Evolutionary conservation across 1,140 invertebrate genomes (phyloP), one percentile per base, ranked within the genome.

Genomic region (Lepidurus couesii): DNA sequence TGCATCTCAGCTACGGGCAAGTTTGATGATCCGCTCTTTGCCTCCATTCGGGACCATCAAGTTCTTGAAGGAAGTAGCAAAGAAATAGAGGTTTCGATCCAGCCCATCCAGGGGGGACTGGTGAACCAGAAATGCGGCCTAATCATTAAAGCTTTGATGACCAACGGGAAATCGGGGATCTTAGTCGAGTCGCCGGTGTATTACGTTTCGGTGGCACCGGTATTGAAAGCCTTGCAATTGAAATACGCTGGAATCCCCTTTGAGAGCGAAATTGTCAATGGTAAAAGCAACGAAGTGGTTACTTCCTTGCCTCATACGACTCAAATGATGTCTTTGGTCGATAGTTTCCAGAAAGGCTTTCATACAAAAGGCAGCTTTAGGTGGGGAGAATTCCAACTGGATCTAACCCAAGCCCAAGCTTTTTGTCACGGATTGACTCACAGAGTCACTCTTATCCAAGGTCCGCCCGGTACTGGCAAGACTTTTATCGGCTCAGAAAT

Each of bases 401-500:
- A 79, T 24, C 16, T 5, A 7, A 75, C 42, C 42, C 78, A 79
- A 43, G 42, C 74, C n/a, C 3, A 79, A 7, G 78, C 78, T 13
- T 79, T 77, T 44, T 47, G 43, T 44, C 75, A 77, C 13, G 53
- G 53, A 2, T 65, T 80, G 65, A 77, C 75, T 9, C 53, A 73
- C 6, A 34, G 76, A 43, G 21, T 80, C n/a, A 76, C 79, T 5
- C 24, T 90, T 13, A 89, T 90, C 79, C 89, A 90, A 82, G 89
- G 86, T 11, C 87, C 88, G 26, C 88, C 88, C 5, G 88, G 88
- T 65, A 89, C 88, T 9, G 88, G 88, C 2, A 89, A 89, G 81
- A 89, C 88, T 6, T 87, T 83, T 79, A 80, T 88, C 44, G 87
- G 86, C 11, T 80, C 86, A 8, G 82, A 84, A 77, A 82, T 86